Evolutionary conservation across 30 jellyfish, hydroid and myxozoan genomes (phyloP), one percentile per base, ranked within the genome.

Genomic region (Clytia hemisphaerica): DNA sequence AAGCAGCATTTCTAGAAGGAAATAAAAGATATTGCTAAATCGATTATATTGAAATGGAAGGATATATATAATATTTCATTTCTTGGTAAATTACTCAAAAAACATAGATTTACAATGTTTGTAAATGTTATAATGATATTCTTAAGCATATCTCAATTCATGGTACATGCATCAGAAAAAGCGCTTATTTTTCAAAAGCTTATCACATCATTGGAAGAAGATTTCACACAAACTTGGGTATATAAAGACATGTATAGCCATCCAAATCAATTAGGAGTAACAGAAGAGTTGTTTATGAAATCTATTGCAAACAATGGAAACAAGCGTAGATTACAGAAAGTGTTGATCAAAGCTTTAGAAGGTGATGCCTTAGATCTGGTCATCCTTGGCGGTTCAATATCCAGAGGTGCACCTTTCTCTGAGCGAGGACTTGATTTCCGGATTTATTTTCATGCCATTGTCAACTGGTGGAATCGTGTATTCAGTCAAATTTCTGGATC

Each of bases 351-450:
- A 34, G 99, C 93, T 15, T 42, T 91, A 30, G 58, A 50, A 4
- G 99, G 99, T 1, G 53, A 67, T 18, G 71, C 58, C 45, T 55
- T 91, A 37, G 33, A 61, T 36, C 53, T 91, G 79, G 83, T 88
- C 22, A 68, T 80, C 14, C 73, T 91, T 27, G 99, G 99, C 2
- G 99, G 99, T 32, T 91, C 99, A 36, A 91, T 91, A n/a, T 78
- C 99, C 19, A 72, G 91, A 18, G 99, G 99, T 9, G 99, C 99
- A 42, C 99, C 99, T 10, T 91, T 91, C 53, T 61, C 94, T n/a
- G 99, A 91, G 58, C 51, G 45, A 4, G 95, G 95, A 16, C 58
- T 47, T 18, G 99, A 88, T n/a, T 38, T 29, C 46, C 36, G 95
- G 61, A 85, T 91, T 2, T 82, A 91, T 46, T 91, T 80, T 37